These are phyloP conservation scores for Amblyopsis hoosieri DNA, from an alignment of 2,797 vertebrate genomes.

Conservation along the genomic window DNA sequence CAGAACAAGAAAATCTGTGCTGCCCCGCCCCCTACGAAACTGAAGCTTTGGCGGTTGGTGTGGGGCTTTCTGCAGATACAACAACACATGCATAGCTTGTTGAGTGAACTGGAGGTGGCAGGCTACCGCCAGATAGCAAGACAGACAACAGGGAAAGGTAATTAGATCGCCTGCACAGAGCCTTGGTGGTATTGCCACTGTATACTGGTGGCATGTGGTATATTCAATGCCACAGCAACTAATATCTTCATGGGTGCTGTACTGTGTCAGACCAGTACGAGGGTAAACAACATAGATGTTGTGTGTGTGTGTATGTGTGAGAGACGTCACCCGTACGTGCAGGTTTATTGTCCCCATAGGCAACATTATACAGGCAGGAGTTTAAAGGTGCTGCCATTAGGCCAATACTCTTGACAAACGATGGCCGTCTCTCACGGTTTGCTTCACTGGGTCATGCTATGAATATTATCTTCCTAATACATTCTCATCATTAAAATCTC, in stretches of 20 bases:
- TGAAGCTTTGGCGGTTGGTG: conserved; percentile 28
- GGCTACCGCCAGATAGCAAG: conserved; percentile 46
- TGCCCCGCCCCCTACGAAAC: conserved; percentile 28
- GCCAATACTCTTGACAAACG: too few relatives aligned
- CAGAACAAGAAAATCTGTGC: conserved; percentile 38
- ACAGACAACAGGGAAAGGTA: conserved; percentile 36
- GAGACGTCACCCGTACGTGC: too few relatives aligned
- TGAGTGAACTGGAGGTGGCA: conserved; percentile 29
- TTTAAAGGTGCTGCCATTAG: too few relatives aligned
- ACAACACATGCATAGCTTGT: conserved; percentile 18
- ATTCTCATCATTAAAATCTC: too few relatives aligned
- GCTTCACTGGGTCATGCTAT: too few relatives aligned
- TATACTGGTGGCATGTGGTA: conserved; percentile 6
- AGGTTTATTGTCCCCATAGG: too few relatives aligned
- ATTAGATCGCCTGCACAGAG: conserved; percentile 40
- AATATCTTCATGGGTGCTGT: conserved; percentile 20
- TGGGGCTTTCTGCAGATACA: conserved; percentile 32
- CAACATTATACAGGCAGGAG: too few relatives aligned
- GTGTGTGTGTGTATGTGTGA: too few relatives aligned
- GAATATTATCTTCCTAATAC: too few relatives aligned
- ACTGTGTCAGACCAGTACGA: conserved; percentile 20
- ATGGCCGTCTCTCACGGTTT: too few relatives aligned
- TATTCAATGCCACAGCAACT: neutral
- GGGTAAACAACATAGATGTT: too few relatives aligned
- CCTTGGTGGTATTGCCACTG: conserved; percentile 36